phyloP scores from a whole-genome alignment of 2,113 vertebrate species.

The Echinops telfairi region DNA sequence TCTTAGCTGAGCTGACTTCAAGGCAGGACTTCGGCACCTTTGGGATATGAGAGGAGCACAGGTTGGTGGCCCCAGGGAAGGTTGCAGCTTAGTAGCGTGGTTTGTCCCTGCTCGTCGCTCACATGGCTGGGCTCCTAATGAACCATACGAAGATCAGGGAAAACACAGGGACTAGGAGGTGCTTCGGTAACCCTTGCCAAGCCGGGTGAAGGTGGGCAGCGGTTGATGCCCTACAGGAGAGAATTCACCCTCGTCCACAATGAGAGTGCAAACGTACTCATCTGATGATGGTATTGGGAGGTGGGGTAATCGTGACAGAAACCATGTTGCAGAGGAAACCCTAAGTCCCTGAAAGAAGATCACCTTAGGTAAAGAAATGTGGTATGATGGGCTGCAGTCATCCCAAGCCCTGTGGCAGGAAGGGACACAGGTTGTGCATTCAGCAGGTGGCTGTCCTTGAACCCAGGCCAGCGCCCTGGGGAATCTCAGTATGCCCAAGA shows the following conservation, averaged over 20 bases:
- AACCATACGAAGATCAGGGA: neutral
- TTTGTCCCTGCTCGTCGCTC: too few relatives aligned
- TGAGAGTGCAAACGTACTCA: neutral
- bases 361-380: conserved; percentile 5
- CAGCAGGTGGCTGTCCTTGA: neutral
- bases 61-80: neutral
- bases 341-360: neutral
- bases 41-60: neutral
- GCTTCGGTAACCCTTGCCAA: neutral
- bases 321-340: neutral
- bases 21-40: neutral
- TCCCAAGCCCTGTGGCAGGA: neutral
- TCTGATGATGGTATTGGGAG: neutral
- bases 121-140: neutral
- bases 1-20: neutral
- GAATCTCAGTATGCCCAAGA: neutral
- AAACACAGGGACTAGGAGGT: neutral
- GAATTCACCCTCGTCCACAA: neutral
- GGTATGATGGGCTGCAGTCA: neutral
- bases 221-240: neutral
- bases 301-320: neutral
- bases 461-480: neutral
- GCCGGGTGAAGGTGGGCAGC: neutral
- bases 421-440: neutral
- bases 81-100: neutral